phyloP scores from a whole-genome alignment of 2,888 invertebrate species.

The Orthonevra nobilis region DNA sequence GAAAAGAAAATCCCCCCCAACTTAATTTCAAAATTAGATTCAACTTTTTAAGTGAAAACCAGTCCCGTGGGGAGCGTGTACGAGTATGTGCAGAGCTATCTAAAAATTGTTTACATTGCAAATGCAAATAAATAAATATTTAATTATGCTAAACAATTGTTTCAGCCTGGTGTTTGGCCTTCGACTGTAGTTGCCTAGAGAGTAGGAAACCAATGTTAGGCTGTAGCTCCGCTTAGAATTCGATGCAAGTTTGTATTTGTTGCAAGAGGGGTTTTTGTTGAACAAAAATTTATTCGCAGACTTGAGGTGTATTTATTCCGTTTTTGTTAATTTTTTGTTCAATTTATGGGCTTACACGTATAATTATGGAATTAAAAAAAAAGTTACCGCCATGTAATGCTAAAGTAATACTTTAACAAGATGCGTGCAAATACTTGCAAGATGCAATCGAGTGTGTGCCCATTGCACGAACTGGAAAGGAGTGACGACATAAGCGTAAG shows the following conservation, averaged over 20 bases:
- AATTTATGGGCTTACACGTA: conserved; percentile 21
- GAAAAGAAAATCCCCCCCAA: background rate
- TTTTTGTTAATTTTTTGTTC: background rate
- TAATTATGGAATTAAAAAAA: conserved; percentile 6
- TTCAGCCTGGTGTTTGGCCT: conserved; percentile 34
- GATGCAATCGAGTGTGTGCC: too few species aligned
- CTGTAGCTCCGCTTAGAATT: background rate
- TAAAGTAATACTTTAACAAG: conserved; percentile 10
- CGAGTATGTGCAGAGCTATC: background rate
- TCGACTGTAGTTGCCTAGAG: conserved; percentile 13
- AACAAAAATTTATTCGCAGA: background rate
- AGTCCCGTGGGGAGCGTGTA: background rate
- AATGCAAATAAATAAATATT: conserved; percentile 51
- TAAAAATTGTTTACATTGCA: conserved; percentile 37
- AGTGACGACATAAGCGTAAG: too few species aligned
- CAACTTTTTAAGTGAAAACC: conserved; percentile 16
- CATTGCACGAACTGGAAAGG: too few species aligned
- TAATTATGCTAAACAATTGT: conserved; percentile 53
- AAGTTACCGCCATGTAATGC: background rate
- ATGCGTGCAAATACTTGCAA: too few species aligned
- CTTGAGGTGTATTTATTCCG: conserved; percentile 3
- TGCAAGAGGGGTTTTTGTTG: background rate
- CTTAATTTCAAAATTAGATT: conserved; percentile 25
- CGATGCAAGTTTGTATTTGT: background rate
- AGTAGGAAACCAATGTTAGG: background rate